Evolutionary conservation across 2,888 invertebrate genomes (phyloP), one percentile per base, ranked within the genome.

Genomic region (Melanostoma mellinum): DNA sequence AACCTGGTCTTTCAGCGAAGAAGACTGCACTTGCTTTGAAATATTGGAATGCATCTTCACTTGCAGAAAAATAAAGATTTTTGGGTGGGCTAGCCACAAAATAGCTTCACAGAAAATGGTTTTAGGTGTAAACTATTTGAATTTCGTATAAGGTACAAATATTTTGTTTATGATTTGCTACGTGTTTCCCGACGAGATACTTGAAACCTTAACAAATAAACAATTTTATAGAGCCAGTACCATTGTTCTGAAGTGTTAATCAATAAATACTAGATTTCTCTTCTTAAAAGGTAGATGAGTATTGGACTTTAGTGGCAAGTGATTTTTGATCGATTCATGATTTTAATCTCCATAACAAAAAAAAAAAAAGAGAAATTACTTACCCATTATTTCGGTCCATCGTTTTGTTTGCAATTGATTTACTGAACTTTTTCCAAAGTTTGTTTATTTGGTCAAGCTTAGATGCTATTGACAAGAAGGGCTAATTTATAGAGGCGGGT

Each of bases 321-420:
- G 9, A 71, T 9, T 32, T 6, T 20, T 33, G n/a, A 74, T 56
- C 30, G 20, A 56, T 50, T 73, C 30, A 2, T 8, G 9, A 50
- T 72, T 35, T 44, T 35, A 3, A 6, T 50, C 6, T 3, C 0
- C 32, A 58, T 40, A 55, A n/a, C 35, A 42, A 68, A 74, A 48
- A 44, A 61, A 44, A 55, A 20, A 4, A 1, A 60, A 38, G 40
- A 42, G 4, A 35, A 58, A 33, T n/a, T 53, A 86, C 89, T 88
- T 86, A 90, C 90, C 90, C 90, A 74, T 89, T 90, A 85, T 89
- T 89, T 77, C 90, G 90, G 82, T 90, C 90, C 90, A 90, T 90
- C 87, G 75, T 88, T 74, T 56, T 63, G 75, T 63, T 77, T 68
- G 48, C 50, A 63, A 46, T 63, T 30, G 10, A 46, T 80, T 69